These are phyloP conservation scores for Channa striata DNA, from an alignment of 2,797 vertebrate genomes.

Conservation along the genomic window DNA sequence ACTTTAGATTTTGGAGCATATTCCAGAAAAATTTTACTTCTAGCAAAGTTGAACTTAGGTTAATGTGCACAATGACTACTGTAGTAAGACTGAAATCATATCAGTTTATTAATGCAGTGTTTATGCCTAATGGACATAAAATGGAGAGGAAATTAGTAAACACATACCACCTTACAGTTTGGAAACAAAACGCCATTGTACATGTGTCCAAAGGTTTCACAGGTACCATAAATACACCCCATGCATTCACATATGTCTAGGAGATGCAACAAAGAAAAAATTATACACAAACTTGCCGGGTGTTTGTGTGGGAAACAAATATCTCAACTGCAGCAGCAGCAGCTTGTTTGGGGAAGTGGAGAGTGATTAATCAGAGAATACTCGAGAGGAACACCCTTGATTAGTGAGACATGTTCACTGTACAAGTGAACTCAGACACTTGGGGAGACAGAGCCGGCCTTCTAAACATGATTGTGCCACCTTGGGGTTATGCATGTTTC, in stretches of 20 bases:
- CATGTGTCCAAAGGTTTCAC: no score
- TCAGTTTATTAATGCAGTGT: no score
- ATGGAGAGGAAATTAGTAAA: background rate
- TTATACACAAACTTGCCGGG: background rate
- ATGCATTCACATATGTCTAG: no score
- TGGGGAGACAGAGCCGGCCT: background rate
- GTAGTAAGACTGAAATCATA: background rate
- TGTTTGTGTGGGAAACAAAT: background rate
- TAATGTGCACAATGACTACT: no score
- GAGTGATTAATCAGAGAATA: constrained; percentile 2
- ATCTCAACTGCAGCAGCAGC: background rate
- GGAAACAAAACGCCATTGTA: no score
- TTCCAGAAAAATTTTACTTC: background rate
- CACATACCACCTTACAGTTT: background rate
- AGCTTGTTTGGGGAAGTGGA: constrained; percentile 14
- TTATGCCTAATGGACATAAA: no score
- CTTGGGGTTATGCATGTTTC: background rate
- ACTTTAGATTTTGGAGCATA: background rate
- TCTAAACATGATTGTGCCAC: background rate
- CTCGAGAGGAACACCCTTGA: background rate
- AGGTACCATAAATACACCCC: no score
- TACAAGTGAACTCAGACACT: constrained; percentile 17
- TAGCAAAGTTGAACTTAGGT: constrained; percentile 1
- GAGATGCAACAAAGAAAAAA: background rate
- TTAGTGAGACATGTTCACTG: constrained; percentile 17